phyloP scores from a whole-genome alignment of 2,113 vertebrate genomes.

The Silurus glanis region DNA sequence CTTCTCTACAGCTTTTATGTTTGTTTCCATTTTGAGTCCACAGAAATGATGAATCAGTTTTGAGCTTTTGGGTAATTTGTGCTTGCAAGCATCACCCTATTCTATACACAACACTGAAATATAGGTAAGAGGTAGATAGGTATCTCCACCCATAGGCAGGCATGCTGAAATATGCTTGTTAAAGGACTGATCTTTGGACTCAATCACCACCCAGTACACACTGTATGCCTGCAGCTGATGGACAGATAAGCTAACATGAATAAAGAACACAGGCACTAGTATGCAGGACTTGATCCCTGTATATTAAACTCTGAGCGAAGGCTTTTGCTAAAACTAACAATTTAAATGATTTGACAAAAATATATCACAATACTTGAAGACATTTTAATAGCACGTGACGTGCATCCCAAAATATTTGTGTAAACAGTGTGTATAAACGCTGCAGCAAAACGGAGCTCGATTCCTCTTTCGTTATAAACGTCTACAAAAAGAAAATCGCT shows the following conservation, averaged over 20 bases:
- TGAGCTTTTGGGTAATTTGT: neutral
- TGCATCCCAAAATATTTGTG: too few relatives aligned
- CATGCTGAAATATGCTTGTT: neutral
- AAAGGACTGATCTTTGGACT: slow-evolving; percentile 37
- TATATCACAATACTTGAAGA: too few relatives aligned
- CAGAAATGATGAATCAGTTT: neutral
- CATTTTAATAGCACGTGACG: too few relatives aligned
- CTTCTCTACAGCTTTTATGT: neutral
- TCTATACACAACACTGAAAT: neutral
- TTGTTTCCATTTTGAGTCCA: neutral
- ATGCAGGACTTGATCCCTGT: neutral
- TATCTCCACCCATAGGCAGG: slow-evolving; percentile 13
- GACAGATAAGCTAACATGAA: slow-evolving; percentile 18
- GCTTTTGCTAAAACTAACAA: slow-evolving; percentile 1
- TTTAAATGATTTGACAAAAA: too few relatives aligned
- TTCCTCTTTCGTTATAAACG: too few relatives aligned
- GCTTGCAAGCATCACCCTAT: neutral
- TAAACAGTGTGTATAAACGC: too few relatives aligned
- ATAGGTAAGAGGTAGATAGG: neutral
- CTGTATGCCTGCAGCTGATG: slow-evolving; percentile 20
- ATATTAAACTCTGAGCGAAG: neutral
- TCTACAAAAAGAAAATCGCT: too few relatives aligned
- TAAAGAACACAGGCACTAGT: neutral
- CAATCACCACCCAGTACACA: neutral
- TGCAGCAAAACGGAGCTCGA: too few relatives aligned